These are phyloP conservation scores for Austrofundulus limnaeus DNA, from an alignment of 2,113 vertebrate genomes.

Conservation along the genomic window DNA sequence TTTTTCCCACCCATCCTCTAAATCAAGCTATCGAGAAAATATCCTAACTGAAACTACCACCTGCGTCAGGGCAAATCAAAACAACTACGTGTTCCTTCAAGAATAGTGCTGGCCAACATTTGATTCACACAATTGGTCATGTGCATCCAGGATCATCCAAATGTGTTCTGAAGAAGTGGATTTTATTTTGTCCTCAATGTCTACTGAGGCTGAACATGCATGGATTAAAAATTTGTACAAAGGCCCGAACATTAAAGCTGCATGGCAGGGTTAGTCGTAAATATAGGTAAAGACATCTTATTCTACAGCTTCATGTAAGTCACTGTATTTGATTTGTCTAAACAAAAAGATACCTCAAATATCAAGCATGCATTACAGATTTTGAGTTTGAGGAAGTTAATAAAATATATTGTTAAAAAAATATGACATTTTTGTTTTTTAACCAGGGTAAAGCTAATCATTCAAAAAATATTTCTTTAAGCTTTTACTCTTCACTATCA, in stretches of 20 bases:
- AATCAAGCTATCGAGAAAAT: no score
- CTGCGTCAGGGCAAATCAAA: no score
- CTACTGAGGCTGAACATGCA: background rate
- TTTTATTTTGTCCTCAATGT: no score
- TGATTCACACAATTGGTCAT: no score
- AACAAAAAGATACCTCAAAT: background rate
- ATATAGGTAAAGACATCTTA: background rate
- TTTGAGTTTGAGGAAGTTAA: background rate
- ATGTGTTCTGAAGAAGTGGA: no score
- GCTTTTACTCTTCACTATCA: background rate
- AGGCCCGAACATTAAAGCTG: background rate
- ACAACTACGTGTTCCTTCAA: no score
- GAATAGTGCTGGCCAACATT: no score
- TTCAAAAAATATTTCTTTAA: background rate
- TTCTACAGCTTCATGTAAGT: background rate
- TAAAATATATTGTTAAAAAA: background rate
- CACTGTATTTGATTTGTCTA: background rate
- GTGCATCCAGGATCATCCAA: no score
- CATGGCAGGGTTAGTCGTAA: background rate
- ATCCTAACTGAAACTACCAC: no score
- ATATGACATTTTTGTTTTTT: background rate
- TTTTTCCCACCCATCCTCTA: no score
- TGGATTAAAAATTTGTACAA: background rate
- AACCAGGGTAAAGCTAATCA: background rate
- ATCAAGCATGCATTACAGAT: no score